Conservation (phyloP, 2,797 vertebrate species). For the Oryzias dopingdopingensis region DNA sequence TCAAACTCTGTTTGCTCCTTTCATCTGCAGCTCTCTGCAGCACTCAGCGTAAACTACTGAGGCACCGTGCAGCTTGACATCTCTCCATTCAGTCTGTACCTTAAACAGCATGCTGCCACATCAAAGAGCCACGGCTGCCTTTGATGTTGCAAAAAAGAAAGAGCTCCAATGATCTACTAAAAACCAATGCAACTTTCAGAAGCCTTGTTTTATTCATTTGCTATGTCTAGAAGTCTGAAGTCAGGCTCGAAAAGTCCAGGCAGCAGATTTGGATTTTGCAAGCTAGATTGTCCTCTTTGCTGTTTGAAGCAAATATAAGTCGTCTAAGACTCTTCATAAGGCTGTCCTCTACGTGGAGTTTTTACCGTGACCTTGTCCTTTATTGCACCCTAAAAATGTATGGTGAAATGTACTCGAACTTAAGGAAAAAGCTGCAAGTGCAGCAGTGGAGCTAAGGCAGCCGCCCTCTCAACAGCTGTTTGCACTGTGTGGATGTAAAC, state of each 20-base stretch:
- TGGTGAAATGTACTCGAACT: not conserved
- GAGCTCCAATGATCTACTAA: constrained; percentile 92
- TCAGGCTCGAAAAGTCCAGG: constrained; percentile 46
- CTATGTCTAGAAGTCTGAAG: constrained; percentile 57
- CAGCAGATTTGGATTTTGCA: constrained; percentile 31
- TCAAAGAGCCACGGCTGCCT: constrained; percentile 89
- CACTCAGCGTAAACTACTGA: constrained; percentile 97
- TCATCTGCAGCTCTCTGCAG: constrained; percentile 94
- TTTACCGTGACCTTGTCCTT: not conserved
- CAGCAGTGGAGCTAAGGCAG: not conserved
- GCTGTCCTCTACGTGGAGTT: not conserved
- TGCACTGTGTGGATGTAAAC: no score
- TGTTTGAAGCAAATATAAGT: constrained; percentile 15
- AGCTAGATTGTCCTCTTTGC: constrained; percentile 27
- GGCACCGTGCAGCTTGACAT: constrained; percentile 98
- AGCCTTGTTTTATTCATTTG: constrained; percentile 76
- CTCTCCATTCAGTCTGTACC: constrained; percentile 98
- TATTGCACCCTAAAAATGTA: not conserved
- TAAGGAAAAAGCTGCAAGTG: constrained; percentile 1
- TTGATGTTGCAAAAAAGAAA: constrained; percentile 96
- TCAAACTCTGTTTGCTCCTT: constrained; percentile 94
- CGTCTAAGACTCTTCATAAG: not conserved
- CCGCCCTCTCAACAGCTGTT: not conserved
- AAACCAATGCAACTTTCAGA: constrained; percentile 89
- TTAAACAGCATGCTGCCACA: constrained; percentile 97